Conservation (phyloP, 1,140 invertebrate genomes). For the Halictus rubicundus region DNA sequence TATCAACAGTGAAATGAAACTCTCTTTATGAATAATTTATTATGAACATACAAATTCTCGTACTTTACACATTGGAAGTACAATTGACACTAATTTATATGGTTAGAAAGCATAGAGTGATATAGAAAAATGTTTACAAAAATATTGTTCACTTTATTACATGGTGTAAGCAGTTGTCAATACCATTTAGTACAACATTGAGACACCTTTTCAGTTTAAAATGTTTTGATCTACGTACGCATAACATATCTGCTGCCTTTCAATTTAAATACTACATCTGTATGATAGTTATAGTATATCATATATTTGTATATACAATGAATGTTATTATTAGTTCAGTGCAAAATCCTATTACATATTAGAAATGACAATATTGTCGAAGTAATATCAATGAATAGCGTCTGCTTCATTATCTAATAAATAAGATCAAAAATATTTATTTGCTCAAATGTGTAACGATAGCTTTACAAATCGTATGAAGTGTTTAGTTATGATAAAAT, state of each 20-base stretch:
- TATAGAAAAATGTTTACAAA: constrained; percentile 48
- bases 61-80: constrained; percentile 25
- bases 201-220: constrained; percentile 42
- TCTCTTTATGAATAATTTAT: constrained; percentile 32
- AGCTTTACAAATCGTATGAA: constrained; percentile 5
- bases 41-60: constrained; percentile 30
- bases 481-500: neutral
- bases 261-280: constrained; percentile 10
- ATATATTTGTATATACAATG: constrained; percentile 29
- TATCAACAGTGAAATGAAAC: neutral
- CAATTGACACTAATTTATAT: constrained; percentile 18
- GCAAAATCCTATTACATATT: constrained; percentile 8
- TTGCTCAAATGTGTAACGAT: neutral
- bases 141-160: constrained; percentile 46
- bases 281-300: constrained; percentile 2
- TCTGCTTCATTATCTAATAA: constrained; percentile 12
- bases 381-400: constrained; percentile 7
- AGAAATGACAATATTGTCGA: constrained; percentile 23
- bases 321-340: constrained; percentile 16
- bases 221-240: constrained; percentile 16
- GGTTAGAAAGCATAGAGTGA: constrained; percentile 21
- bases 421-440: neutral
- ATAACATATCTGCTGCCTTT: neutral
- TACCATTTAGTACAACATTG: constrained; percentile 39
- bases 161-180: constrained; percentile 34